Conservation (phyloP, 2,888 invertebrate species). For the Lepidocyrtinus sp. region DNA sequence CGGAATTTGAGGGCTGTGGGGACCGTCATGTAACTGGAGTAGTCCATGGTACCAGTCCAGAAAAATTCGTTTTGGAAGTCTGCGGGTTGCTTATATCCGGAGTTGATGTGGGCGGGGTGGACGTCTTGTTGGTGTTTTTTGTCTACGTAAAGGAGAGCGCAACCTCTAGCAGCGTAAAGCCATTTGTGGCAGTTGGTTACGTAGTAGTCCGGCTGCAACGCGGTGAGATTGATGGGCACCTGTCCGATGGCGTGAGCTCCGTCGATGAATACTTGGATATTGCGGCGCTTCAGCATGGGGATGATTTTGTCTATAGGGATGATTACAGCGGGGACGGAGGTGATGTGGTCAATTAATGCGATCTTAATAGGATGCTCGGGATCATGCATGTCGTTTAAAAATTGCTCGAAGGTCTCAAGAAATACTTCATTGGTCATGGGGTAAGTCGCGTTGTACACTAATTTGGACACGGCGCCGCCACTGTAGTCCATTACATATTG, state of each 20-base stretch:
- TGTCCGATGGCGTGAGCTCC: conserved; percentile 67
- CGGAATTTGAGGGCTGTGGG: conserved; percentile 60
- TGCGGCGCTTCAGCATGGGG: conserved; percentile 49
- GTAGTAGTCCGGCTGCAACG: conserved; percentile 61
- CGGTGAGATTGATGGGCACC: conserved; percentile 53
- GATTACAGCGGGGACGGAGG: conserved; percentile 55
- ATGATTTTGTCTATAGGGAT: conserved; percentile 60
- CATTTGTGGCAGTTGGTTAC: conserved; percentile 66
- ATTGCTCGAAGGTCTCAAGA: conserved; percentile 42
- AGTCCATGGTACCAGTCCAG: conserved; percentile 66
- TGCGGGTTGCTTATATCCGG: conserved; percentile 34
- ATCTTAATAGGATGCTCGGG: conserved; percentile 42
- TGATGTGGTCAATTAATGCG: conserved; percentile 52
- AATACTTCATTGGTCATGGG: conserved; percentile 58
- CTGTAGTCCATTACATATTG: conserved; percentile 47
- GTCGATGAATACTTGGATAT: conserved; percentile 60
- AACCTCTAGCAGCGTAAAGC: conserved; percentile 58
- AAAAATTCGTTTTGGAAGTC: conserved; percentile 63
- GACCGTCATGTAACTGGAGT: conserved; percentile 59
- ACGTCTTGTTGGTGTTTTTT: conserved; percentile 52
- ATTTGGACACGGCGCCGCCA: conserved; percentile 37
- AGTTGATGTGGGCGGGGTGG: conserved; percentile 60
- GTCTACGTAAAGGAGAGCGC: conserved; percentile 54
- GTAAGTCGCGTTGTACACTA: conserved; percentile 53
- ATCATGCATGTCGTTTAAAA: conserved; percentile 41